A percentile compares a stretch with the other conserved stretches of the same genome.
Conservation (phyloP, 2,113 vertebrate genomes). For the Entosphenus tridentatus region DNA sequence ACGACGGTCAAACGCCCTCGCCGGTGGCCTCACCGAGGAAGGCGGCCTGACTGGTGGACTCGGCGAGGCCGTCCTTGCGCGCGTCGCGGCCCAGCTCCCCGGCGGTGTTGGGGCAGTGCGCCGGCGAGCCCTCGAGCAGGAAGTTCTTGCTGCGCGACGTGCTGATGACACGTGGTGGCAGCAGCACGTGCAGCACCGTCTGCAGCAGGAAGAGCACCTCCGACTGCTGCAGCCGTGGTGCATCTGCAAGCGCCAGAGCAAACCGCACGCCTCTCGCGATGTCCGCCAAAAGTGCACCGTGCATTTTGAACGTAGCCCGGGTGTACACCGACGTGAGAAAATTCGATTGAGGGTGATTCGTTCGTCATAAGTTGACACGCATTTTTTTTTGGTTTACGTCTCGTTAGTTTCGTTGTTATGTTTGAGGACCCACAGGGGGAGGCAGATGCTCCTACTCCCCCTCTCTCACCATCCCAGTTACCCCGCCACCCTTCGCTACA, state of each 20-base stretch:
- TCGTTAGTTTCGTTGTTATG: too few species aligned
- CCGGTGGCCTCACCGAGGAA: conserved; percentile 47
- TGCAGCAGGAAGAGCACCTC: conserved; percentile 83
- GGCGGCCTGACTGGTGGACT: conserved; percentile 90
- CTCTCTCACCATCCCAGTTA: too few species aligned
- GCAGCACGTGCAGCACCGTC: conserved; percentile 82
- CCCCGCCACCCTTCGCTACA: too few species aligned
- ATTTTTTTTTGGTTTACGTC: too few species aligned
- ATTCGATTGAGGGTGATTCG: too few species aligned
- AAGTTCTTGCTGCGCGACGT: conserved; percentile 96
- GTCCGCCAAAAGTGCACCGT: neutral
- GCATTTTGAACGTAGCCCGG: neutral
- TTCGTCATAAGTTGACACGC: too few species aligned
- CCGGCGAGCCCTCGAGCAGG: conserved; percentile 79
- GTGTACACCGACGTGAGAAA: too few species aligned
- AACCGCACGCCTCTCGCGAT: too few species aligned
- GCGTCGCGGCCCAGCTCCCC: conserved; percentile 73
- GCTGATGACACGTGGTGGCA: conserved; percentile 85
- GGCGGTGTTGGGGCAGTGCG: conserved; percentile 77
- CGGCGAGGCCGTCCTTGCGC: conserved; percentile 62
- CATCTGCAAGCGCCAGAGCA: conserved; percentile 28
- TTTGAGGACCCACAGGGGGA: too few species aligned
- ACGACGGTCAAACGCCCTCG: too few species aligned
- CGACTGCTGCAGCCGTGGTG: conserved; percentile 72
- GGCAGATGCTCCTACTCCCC: too few species aligned